Base-by-base conservation (phyloP, 2,113 vertebrate species). In the Megaleporinus macrocephalus region DNA sequence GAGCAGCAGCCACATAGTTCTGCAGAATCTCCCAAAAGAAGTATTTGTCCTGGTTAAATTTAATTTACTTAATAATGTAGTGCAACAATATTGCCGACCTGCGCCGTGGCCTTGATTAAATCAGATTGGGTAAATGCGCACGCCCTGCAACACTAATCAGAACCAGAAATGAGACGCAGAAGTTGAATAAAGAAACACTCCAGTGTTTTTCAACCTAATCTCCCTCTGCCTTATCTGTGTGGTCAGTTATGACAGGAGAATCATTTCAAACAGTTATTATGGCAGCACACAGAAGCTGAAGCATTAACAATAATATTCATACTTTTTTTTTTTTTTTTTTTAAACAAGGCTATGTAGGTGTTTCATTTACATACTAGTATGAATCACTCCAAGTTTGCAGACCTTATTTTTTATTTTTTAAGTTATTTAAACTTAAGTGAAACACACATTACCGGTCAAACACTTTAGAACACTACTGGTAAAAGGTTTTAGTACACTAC, bases 41-140 rank as follows among this genome's bases (percentile, higher is more conserved):
- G 47, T 33, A 41, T 41, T 65, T 55, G 59, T 74, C 61, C 71
- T 73, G 79, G 55, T 74, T 81, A 65, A 74, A 65, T 66, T 73
- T 65, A 73, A 61, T 81, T 66, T 74, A 61, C 49, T 72, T 41
- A 70, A 41, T 70, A 70, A 66, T 66, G 62, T 41, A 74, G 41
- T 36, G 29, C 70, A 72, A 29, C 69, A 65, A 53, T 70, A 18
- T 73, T 36, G 59, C 47, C 44, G 51, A 51, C 70, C 70, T 62
- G 10, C 24, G 4, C 33, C 24, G 44, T 36, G 51, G 65, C 57
- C 57, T 49, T 51, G 66, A 78, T 49, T 49, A 78, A 80, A 79
- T 79, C 44, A 53, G 68, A 20, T 26, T 53, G 69, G 20, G 55
- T 26, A 61, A 63, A 73, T 73, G 47, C 47, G 47, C 27, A 63